A percentile compares a stretch with the other conserved stretches of the same genome.
Conservation (phyloP, 2,888 invertebrate genomes). For the Eulithis testata region DNA sequence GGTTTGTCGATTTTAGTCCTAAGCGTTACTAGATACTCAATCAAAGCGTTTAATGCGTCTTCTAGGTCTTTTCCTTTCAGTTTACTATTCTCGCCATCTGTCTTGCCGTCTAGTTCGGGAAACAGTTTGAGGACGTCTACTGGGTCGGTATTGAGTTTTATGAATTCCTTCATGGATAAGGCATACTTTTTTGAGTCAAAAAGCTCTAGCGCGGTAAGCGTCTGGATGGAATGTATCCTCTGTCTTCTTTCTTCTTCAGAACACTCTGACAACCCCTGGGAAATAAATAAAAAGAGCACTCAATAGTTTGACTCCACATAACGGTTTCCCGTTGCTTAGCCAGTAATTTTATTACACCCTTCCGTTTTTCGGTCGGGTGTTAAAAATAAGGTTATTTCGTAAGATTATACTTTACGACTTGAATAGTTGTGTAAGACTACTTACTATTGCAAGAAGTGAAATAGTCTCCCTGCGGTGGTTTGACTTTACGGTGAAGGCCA, state of each 20-base stretch:
- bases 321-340: neutral
- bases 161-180: constrained; percentile 96
- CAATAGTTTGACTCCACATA: neutral
- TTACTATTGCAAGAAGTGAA: constrained; percentile 50
- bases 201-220: constrained; percentile 94
- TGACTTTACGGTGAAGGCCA: constrained; percentile 47
- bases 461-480: constrained; percentile 51
- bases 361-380: no score
- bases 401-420: no score
- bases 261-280: constrained; percentile 92
- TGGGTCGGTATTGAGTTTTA: constrained; percentile 95
- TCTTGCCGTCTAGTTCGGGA: constrained; percentile 91
- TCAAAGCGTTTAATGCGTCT: constrained; percentile 93
- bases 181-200: constrained; percentile 95
- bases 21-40: constrained; percentile 94
- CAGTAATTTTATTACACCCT: no score
- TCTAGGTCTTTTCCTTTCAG: constrained; percentile 94
- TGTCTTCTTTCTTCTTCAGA: constrained; percentile 91
- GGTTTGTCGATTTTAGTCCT: constrained; percentile 80
- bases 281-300: neutral
- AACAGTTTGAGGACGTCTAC: constrained; percentile 97
- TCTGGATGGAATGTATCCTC: constrained; percentile 94
- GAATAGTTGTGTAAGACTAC: constrained; percentile 27
- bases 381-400: no score
- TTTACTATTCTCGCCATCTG: constrained; percentile 59